Evolutionary conservation across 1,140 invertebrate genomes (phyloP), one percentile per base, ranked within the genome.

Genomic region (Drosophila orena): DNA sequence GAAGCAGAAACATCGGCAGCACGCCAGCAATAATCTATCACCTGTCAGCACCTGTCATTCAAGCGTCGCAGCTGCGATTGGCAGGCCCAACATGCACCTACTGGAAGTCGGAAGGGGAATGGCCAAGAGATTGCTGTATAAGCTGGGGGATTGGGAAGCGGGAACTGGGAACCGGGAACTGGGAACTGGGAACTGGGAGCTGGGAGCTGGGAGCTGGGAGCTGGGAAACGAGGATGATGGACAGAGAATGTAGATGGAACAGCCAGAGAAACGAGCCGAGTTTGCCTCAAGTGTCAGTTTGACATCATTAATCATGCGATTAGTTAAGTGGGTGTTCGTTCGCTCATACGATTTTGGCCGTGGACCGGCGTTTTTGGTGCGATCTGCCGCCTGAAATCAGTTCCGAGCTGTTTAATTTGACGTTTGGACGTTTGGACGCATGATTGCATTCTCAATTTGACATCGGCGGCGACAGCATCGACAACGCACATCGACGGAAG

Each of bases 41-140:
- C 90, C 90, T 91, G 90, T 91, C 90, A 91, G 90, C 90, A 91
- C 85, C 90, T 91, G 90, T 91, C 90, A 91, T 91, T 91, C 85
- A 91, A 72, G 90, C 90, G 81, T 91, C 79, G 79, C 89, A 83
- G 84, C 57, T 77, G 81, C 85, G 81, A 91, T 91, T 91, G 89
- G 84, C 80, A 91, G 88, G 14, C 44, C 61, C 68, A 58, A 65
- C 70, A 84, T 79, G 77, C 77, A 77, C 66, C 64, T 74, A 61
- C 78, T 59, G 72, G 43, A 56, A 55, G 30, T 64, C 46, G 34
- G 52, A 40, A 24, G 14, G 43, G 52, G 43, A 34, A 35, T 17
- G 22, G 14, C 14, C 3, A 34, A 15, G 34, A 24, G 14, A 43
- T 24, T 15, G 46, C 5, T 27, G 4, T 27, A 47, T 47, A 27